phyloP scores from a whole-genome alignment of 2,888 invertebrate species.

The Punctoribates punctum region DNA sequence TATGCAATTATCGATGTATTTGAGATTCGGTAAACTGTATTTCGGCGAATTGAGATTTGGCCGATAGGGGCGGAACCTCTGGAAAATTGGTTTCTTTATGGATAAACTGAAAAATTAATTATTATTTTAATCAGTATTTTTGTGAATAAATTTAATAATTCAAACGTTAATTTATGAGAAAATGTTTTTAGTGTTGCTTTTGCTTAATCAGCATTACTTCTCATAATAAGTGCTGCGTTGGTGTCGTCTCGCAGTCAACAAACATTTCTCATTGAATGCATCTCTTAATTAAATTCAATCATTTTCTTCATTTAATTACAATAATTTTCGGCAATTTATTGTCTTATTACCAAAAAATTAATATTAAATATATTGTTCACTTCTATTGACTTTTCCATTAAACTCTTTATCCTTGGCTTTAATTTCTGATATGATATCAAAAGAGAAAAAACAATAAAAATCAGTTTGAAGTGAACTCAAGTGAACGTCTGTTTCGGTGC shows the following conservation, averaged over 20 bases:
- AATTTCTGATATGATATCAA: not conserved
- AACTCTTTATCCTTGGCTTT: too few species aligned
- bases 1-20: too few species aligned
- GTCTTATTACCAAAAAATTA: not conserved
- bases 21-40: too few species aligned
- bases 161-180: not conserved
- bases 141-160: not conserved
- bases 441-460: not conserved
- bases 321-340: not conserved
- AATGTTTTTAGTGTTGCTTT: not conserved
- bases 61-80: too few species aligned
- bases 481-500: not conserved
- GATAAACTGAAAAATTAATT: not conserved
- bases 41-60: too few species aligned
- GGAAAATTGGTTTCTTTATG: not conserved
- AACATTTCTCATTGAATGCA: not conserved
- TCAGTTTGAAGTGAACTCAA: not conserved
- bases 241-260: not conserved
- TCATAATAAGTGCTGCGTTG: slow-evolving; percentile 21
- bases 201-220: slow-evolving; percentile 33
- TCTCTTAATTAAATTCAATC: slow-evolving; percentile 6
- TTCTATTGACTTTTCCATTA: not conserved
- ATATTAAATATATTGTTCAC: not conserved
- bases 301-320: slow-evolving; percentile 2
- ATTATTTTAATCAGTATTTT: not conserved